These are phyloP conservation scores for Erpetoichthys calabaricus DNA, from an alignment of 2,797 vertebrate genomes.

Conservation along the genomic window DNA sequence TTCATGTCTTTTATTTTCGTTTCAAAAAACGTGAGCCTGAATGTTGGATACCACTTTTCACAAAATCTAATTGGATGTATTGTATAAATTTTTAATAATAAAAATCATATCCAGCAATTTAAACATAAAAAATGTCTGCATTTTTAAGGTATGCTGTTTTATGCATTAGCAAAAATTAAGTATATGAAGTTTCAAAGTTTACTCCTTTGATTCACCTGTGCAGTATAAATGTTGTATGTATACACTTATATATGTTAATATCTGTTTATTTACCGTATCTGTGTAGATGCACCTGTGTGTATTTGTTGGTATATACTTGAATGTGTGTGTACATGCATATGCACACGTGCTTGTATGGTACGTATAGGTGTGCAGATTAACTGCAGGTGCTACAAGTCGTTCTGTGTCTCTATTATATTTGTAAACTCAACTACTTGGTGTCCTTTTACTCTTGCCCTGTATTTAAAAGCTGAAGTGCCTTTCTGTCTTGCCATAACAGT, in stretches of 20 bases:
- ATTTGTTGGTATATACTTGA: not conserved
- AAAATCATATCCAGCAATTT: constrained; percentile 70
- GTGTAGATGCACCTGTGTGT: not conserved
- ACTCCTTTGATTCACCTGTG: constrained; percentile 11
- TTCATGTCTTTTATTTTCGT: no score
- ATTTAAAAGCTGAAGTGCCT: no score
- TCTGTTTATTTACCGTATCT: not conserved
- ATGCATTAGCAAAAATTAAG: constrained; percentile 39
- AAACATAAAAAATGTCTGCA: constrained; percentile 61
- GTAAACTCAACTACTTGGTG: no score
- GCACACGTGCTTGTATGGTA: no score
- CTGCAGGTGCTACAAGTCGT: no score
- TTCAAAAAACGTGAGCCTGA: no score
- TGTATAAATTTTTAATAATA: constrained; percentile 67
- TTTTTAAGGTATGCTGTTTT: constrained; percentile 75
- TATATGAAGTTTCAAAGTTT: constrained; percentile 64
- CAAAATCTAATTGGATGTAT: constrained; percentile 37
- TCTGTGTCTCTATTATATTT: no score
- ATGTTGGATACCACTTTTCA: no score
- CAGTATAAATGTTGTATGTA: not conserved
- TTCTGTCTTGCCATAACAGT: no score
- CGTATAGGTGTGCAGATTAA: no score
- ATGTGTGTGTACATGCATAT: not conserved
- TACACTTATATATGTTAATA: not conserved
- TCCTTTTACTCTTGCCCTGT: no score